Evolutionary conservation across 2,888 invertebrate genomes (phyloP).

Genomic region (Synanthedon formicaeformis): DNA sequence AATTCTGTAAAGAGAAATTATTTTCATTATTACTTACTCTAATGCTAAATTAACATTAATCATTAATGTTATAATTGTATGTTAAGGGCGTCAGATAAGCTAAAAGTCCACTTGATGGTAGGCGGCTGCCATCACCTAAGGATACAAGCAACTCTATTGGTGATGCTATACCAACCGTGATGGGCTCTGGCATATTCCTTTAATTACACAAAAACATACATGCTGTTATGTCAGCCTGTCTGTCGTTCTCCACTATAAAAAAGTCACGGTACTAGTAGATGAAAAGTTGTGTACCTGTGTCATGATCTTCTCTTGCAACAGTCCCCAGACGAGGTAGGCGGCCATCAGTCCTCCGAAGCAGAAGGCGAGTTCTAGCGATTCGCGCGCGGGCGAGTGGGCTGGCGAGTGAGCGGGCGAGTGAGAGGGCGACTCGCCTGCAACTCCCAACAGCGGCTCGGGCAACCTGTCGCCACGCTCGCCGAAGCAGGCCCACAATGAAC

Average conservation of each 20-base stretch:
- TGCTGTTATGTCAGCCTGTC: too few relatives aligned
- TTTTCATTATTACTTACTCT: background rate
- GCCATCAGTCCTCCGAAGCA: constrained; percentile 91
- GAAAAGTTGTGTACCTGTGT: constrained; percentile 72
- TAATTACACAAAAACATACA: too few relatives aligned
- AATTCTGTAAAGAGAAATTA: constrained; percentile 58
- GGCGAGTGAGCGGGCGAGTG: constrained; percentile 1
- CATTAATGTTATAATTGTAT: too few relatives aligned
- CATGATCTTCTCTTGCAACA: constrained; percentile 98
- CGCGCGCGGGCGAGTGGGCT: constrained; percentile 13
- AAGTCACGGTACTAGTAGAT: too few relatives aligned
- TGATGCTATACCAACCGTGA: too few relatives aligned
- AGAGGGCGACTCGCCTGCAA: constrained; percentile 16
- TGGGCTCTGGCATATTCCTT: too few relatives aligned
- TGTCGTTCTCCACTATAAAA: too few relatives aligned
- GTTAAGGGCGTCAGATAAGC: too few relatives aligned
- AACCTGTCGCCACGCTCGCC: constrained; percentile 42
- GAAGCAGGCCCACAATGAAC: constrained; percentile 34
- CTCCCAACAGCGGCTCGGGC: constrained; percentile 25
- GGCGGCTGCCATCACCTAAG: too few relatives aligned
- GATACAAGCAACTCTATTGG: too few relatives aligned
- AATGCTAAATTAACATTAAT: too few relatives aligned
- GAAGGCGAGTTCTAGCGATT: constrained; percentile 59
- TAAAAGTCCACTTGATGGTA: too few relatives aligned
- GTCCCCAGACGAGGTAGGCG: constrained; percentile 95